phyloP scores from a whole-genome alignment of 2,113 vertebrate genomes.

The Lipotes vexillifer region DNA sequence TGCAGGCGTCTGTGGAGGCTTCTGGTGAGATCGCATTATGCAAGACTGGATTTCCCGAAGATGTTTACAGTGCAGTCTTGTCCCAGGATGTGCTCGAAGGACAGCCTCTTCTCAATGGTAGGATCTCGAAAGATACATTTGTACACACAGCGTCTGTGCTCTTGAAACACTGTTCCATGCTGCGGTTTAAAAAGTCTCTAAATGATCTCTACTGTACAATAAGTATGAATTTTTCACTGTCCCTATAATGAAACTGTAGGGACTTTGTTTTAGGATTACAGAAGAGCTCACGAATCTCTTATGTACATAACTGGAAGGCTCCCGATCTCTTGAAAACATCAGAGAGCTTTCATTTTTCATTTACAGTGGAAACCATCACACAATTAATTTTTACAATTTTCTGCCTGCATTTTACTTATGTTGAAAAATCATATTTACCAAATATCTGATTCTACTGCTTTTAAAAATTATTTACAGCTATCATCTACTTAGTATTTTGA shows the following conservation, averaged over 20 bases:
- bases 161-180: not conserved
- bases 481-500: not conserved
- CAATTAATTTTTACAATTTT: not conserved
- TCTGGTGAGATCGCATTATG: constrained; percentile 88
- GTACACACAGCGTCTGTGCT: not conserved
- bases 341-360: not conserved
- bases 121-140: constrained; percentile 51
- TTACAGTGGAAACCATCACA: not conserved
- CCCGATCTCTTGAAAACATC: not conserved
- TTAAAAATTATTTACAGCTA: not conserved
- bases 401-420: not conserved
- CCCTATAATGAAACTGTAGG: constrained; percentile 38
- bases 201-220: constrained; percentile 10
- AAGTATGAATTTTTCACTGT: constrained; percentile 48
- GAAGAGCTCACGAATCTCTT: constrained; percentile 19
- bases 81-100: constrained; percentile 87
- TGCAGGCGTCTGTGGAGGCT: constrained; percentile 90
- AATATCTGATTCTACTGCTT: not conserved
- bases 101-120: constrained; percentile 94
- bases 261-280: constrained; percentile 47
- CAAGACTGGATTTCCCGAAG: constrained; percentile 96
- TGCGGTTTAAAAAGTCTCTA: not conserved
- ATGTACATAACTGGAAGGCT: not conserved
- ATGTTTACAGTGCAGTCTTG: constrained; percentile 89
- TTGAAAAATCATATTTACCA: not conserved